phyloP scores from a whole-genome alignment of 1,140 invertebrate genomes.

The Mya arenaria region DNA sequence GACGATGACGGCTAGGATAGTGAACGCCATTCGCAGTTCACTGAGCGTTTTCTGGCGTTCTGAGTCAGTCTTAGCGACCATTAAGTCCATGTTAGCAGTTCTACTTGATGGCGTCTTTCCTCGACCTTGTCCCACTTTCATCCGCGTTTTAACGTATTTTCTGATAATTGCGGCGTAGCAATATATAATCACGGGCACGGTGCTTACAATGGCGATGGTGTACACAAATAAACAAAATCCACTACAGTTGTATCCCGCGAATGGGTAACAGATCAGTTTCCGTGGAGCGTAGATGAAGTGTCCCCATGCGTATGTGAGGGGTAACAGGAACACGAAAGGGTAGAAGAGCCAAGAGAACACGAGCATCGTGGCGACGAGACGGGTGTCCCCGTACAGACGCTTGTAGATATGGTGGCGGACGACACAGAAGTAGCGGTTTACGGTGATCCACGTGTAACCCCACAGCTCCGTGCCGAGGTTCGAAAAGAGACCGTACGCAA shows the following conservation, averaged over 20 bases:
- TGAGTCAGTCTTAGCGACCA: constrained; percentile 1
- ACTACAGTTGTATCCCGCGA: constrained; percentile 31
- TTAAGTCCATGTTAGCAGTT: background rate
- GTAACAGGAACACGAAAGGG: constrained; percentile 39
- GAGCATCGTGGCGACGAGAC: background rate
- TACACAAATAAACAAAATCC: constrained; percentile 50
- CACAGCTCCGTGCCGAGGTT: constrained; percentile 46
- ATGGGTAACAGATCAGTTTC: constrained; percentile 48
- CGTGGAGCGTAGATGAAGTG: constrained; percentile 29
- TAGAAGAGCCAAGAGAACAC: constrained; percentile 42
- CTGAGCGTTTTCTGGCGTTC: constrained; percentile 1
- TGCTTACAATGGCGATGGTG: constrained; percentile 19
- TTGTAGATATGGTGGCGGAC: constrained; percentile 20
- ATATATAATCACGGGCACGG: constrained; percentile 29
- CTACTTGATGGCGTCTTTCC: background rate
- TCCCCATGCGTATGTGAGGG: constrained; percentile 24
- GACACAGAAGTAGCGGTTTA: constrained; percentile 41
- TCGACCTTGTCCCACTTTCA: constrained; percentile 10
- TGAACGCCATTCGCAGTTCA: constrained; percentile 49
- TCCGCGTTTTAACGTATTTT: constrained; percentile 33
- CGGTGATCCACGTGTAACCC: constrained; percentile 38
- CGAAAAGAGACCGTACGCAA: constrained; percentile 31
- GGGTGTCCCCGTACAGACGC: background rate
- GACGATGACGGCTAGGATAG: constrained; percentile 30
- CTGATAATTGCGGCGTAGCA: constrained; percentile 36